phyloP scores from a whole-genome alignment of 2,113 vertebrate genomes.

The Gobius niger region DNA sequence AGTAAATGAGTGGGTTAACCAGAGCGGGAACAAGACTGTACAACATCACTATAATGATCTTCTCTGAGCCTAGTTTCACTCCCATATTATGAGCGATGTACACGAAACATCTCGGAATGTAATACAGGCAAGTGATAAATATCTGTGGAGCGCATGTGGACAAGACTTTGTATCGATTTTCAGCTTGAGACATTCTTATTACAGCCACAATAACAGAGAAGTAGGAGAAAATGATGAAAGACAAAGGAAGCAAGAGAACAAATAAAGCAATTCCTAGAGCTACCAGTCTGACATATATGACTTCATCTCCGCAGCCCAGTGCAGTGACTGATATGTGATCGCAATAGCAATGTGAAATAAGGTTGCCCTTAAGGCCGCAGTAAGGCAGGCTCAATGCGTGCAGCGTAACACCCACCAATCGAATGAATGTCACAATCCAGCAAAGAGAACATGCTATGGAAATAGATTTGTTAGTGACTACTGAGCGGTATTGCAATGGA shows the following conservation, averaged over 20 bases:
- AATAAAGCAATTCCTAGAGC: conserved; percentile 42
- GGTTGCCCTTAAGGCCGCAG: conserved; percentile 47
- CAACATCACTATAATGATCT: conserved; percentile 50
- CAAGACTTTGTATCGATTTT: conserved; percentile 43
- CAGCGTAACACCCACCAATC: conserved; percentile 35
- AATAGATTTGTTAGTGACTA: conserved; percentile 49
- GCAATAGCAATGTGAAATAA: conserved; percentile 65
- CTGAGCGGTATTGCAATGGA: conserved; percentile 53
- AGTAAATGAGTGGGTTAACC: conserved; percentile 72
- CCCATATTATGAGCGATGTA: conserved; percentile 42
- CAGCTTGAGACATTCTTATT: conserved; percentile 44
- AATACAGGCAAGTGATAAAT: conserved; percentile 65
- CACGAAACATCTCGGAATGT: conserved; percentile 62
- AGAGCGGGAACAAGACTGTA: conserved; percentile 65
- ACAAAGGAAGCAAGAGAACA: conserved; percentile 56
- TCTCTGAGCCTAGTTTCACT: conserved; percentile 14
- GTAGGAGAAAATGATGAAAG: conserved; percentile 62
- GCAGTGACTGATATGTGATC: conserved; percentile 45
- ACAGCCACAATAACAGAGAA: conserved; percentile 52
- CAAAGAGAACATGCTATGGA: conserved; percentile 39
- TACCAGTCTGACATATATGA: not conserved
- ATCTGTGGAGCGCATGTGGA: conserved; percentile 69
- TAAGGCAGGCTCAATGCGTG: conserved; percentile 40
- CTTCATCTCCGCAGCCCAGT: conserved; percentile 42
- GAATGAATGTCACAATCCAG: conserved; percentile 44